A percentile compares a stretch with the other conserved stretches of the same genome.
These are phyloP conservation scores for Pyrrhia umbra DNA, from an alignment of 2,888 invertebrate genomes.

Conservation along the genomic window DNA sequence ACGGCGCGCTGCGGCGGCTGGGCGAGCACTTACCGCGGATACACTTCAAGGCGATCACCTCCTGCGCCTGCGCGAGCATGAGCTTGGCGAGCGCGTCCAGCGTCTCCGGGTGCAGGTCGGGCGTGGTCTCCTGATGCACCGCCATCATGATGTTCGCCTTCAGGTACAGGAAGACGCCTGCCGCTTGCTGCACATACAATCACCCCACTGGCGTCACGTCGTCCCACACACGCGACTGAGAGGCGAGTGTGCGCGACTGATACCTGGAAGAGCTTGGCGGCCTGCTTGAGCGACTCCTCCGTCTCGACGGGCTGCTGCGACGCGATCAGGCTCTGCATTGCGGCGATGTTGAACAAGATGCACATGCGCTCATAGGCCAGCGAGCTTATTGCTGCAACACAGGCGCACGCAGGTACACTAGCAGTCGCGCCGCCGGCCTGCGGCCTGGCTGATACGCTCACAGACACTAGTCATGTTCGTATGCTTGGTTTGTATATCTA, in stretches of 20 bases:
- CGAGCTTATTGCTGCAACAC: conserved; percentile 94
- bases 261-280: conserved; percentile 97
- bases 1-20: background rate
- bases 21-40: conserved; percentile 77
- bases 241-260: background rate
- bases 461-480: too few relatives aligned
- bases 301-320: conserved; percentile 95
- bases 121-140: conserved; percentile 98
- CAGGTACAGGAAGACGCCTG: conserved; percentile 96
- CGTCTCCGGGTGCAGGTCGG: conserved; percentile 98
- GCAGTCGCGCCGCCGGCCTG: too few relatives aligned
- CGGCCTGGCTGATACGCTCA: background rate
- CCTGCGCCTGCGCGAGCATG: conserved; percentile 99
- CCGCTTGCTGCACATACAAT: conserved; percentile 92
- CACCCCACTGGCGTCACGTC: background rate
- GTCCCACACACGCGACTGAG: conserved; percentile 25
- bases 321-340: conserved; percentile 97
- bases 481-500: too few relatives aligned
- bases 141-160: conserved; percentile 95
- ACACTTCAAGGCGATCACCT: conserved; percentile 98
- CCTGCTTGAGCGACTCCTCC: conserved; percentile 98
- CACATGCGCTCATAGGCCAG: conserved; percentile 98
- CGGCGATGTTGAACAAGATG: conserved; percentile 98
- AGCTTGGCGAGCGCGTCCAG: conserved; percentile 95
- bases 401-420: background rate